These are phyloP conservation scores for Chiloscyllium plagiosum DNA, from an alignment of 2,113 vertebrate species.

Conservation along the genomic window DNA sequence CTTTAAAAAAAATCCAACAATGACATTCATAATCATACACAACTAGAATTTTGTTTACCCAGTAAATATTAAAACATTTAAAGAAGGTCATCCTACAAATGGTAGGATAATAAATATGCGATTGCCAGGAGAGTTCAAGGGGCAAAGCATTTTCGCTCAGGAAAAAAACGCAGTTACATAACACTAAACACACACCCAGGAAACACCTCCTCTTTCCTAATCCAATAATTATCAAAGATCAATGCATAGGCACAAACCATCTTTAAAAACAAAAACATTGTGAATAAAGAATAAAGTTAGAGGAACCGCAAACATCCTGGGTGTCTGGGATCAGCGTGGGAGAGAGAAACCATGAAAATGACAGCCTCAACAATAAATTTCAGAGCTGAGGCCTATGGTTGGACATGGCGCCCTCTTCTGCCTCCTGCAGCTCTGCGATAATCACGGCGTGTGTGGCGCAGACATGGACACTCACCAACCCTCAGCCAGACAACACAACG, in stretches of 20 bases:
- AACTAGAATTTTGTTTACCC: neutral
- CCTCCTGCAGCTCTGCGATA: neutral
- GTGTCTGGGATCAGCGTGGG: neutral
- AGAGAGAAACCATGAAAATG: neutral
- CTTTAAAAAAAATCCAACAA: neutral
- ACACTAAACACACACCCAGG: neutral
- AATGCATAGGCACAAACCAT: neutral
- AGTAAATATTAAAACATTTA: neutral
- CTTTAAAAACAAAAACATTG: neutral
- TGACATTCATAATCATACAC: neutral
- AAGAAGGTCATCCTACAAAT: neutral
- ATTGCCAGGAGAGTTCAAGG: neutral
- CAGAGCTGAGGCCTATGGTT: neutral
- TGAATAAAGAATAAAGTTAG: too few relatives aligned
- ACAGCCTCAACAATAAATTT: neutral
- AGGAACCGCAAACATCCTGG: too few relatives aligned
- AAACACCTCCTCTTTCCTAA: neutral
- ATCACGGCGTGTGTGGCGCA: neutral
- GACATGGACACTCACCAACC: neutral
- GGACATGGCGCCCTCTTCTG: conserved; percentile 20
- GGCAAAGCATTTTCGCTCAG: neutral
- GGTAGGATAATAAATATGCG: neutral
- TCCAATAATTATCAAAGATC: neutral
- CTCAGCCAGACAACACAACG: neutral
- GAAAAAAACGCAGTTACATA: neutral